Base-by-base conservation (phyloP, 2,888 invertebrate species). In the Euclidia mi region DNA sequence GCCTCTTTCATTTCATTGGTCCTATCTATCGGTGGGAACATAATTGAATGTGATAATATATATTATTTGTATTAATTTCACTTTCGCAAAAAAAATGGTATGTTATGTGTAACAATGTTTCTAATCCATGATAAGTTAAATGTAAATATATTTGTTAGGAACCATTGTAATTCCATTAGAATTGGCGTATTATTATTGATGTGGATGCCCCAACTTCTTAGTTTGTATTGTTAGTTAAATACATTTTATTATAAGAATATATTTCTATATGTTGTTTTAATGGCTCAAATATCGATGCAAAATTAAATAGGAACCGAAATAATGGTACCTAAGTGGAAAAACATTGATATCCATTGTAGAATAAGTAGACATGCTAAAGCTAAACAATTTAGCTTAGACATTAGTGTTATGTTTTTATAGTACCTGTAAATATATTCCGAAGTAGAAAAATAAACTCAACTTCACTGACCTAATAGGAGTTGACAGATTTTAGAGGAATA, bases 111-210 rank as follows among this genome's bases (percentile, higher is more conserved):
- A 46, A 15, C 29, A 14, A 34, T 55, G 28, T 18, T 53, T 3
- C 28, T 28, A 55, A 20, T 65, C 53, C 44, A 51, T 46, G 38
- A 58, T 50, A 53, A 44, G 44, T 45, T 40, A 45, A 35, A 15
- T 73, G 72, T 73, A 73, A 73, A 72, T 72, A 72, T 67, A 47
- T 45, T 42, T 53, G 45, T 51, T 72, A 70, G 47, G 62, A 45
- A 53, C 38, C 57, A 35, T 52, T 56, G 42, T 74, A 58, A 64
- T 61, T 65, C 62, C 59, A 59, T 50, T 53, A 43, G 42, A 43
- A 51, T 43, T 28, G 43, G 48, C 28, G 46, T 56, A 58, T 56
- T 67, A 37, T 35, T 17, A 35, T 12, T 14, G 18, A 48, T 46
- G 51, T 62, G 48, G 44, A 56, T 59, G 56, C 55, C 76, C 69